Percentiles rank a stretch among this genome's conserved stretches.
phyloP scores from a whole-genome alignment of 2,888 invertebrate species.

The Hanleya hanleyi region DNA sequence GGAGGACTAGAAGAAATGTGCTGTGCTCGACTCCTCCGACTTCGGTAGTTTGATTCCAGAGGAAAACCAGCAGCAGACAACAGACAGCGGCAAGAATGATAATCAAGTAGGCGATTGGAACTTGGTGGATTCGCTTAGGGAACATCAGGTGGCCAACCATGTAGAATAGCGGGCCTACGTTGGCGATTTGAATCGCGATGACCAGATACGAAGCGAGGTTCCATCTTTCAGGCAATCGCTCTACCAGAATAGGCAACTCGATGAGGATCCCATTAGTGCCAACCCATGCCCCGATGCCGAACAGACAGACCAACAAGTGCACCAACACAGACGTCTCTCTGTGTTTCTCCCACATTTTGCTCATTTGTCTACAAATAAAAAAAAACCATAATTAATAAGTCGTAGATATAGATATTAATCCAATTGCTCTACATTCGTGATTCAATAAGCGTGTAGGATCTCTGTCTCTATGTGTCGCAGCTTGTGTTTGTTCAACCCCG shows the following conservation, averaged over 20 bases:
- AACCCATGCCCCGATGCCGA: conserved; percentile 84
- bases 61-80: conserved; percentile 71
- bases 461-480: too few species aligned
- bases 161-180: conserved; percentile 84
- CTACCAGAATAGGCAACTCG: conserved; percentile 89
- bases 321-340: conserved; percentile 22
- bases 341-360: not conserved
- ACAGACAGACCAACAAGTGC: conserved; percentile 80
- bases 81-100: conserved; percentile 71
- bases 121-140: conserved; percentile 53
- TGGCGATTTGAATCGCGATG: conserved; percentile 86
- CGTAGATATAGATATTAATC: too few species aligned
- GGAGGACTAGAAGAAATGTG: conserved; percentile 77
- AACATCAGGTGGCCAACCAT: conserved; percentile 61
- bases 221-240: conserved; percentile 90
- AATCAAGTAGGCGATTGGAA: conserved; percentile 72
- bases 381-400: too few species aligned
- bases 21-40: conserved; percentile 72
- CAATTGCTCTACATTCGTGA: too few species aligned
- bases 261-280: conserved; percentile 91
- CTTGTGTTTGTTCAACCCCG: too few species aligned
- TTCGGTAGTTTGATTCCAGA: conserved; percentile 76
- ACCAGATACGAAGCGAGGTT: conserved; percentile 87
- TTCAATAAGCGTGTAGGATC: too few species aligned
- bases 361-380: not conserved